Conservation (phyloP, 2,888 invertebrate species). For the Agapostemon virescens region DNA sequence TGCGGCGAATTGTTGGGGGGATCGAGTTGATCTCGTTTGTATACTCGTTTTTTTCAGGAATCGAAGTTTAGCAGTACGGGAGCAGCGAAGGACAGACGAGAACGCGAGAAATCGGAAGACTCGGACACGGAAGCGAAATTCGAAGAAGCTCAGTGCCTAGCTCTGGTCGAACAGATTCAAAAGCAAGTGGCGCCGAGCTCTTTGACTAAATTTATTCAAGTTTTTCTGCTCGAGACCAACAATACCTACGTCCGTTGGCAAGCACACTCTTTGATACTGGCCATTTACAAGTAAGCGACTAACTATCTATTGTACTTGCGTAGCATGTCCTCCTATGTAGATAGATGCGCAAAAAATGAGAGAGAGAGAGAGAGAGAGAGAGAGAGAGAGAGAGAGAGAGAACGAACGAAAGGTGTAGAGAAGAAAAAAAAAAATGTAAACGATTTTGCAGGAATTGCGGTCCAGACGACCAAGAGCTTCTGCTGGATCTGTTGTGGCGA, state of each 20-base stretch:
- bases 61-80: conserved; percentile 31
- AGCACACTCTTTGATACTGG: conserved; percentile 92
- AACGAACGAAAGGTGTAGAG: not conserved
- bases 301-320: not conserved
- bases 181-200: conserved; percentile 82
- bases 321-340: not conserved
- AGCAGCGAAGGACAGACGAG: conserved; percentile 81
- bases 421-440: not conserved
- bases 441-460: conserved; percentile 86
- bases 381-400: too few species aligned
- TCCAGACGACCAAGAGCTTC: conserved; percentile 87
- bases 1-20: too few species aligned
- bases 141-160: conserved; percentile 86
- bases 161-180: conserved; percentile 87
- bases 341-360: too few species aligned
- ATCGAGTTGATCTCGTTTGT: not conserved
- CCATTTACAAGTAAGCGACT: conserved; percentile 88
- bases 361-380: too few species aligned
- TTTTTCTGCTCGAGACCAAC: conserved; percentile 96
- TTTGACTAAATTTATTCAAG: conserved; percentile 88
- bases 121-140: conserved; percentile 85
- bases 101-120: conserved; percentile 86
- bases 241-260: conserved; percentile 97
- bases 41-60: not conserved
- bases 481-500: conserved; percentile 93